Evolutionary conservation across 2,113 vertebrate species (phyloP), one percentile per base, ranked within the genome.

Genomic region (Coptodon rendalli): DNA sequence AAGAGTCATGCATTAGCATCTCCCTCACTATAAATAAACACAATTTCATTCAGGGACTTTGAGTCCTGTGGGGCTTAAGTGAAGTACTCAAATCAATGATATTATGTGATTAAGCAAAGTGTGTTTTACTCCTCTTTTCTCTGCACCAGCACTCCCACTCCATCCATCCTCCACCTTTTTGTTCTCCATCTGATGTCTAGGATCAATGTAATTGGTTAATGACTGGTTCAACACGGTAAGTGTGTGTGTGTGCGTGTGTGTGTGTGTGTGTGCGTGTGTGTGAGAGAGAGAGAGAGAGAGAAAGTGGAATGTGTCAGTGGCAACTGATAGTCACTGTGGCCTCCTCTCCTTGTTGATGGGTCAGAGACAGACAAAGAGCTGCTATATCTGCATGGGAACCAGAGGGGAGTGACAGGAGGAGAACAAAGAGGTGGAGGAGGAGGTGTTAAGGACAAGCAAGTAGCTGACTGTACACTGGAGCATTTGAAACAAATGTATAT

Each of bases 331-430:
- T 81, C 85, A 81, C 90, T 45, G 86, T 80, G 81, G 80, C 87
- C 89, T 92, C 87, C 63, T 85, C 59, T 90, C 84, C 45, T 79
- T 90, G 84, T 90, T 95, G 91, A 68, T 89, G 86, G 93, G 89
- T 81, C 90, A 89, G 73, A 31, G 8, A 81, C 76, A 84, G 83
- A 95, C 94, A 96, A 95, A 94, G 91, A 92, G 89, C 90, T 84
- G 92, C 87, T 94, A 89, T 95, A 82, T 78, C 45, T 86, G 73
- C 86, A 89, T 94, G 94, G 92, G 92, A 94, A 94, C 71, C 86
- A 86, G 85, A 87, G 87, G 57, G 45, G 45, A 63, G 68, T 34
- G 66, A 86, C 79, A 86, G 84, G 81, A 85, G 61, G 45, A 38
- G 81, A 80, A 81, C 87, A 84, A 86, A 84, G 86, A 83, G 68